Percentiles rank a stretch among this genome's conserved stretches.
Evolutionary conservation across 1,140 invertebrate species (phyloP).

Genomic region (Papilio polyxenes): DNA sequence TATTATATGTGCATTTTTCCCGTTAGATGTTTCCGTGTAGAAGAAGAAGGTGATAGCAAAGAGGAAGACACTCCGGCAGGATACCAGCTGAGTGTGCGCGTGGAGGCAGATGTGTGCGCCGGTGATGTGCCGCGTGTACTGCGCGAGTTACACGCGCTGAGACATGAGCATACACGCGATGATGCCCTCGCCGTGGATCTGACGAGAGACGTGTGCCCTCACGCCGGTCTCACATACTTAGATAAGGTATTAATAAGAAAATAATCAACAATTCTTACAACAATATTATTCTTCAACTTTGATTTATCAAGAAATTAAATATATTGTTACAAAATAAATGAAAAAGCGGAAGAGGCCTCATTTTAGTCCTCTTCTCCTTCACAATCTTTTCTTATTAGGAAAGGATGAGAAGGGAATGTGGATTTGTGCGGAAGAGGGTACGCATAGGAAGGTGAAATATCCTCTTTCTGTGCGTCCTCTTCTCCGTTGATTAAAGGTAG

Average conservation of each 20-base stretch:
- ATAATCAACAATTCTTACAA: too few species aligned
- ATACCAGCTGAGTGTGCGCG: conserved; percentile 67
- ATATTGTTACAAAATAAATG: too few species aligned
- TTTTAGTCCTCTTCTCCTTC: too few species aligned
- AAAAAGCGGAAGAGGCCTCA: too few species aligned
- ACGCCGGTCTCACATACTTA: conserved; percentile 64
- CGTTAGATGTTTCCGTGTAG: conserved; percentile 68
- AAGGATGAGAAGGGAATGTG: too few species aligned
- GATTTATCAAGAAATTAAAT: too few species aligned
- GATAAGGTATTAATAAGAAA: conserved; percentile 58
- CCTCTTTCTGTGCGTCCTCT: too few species aligned
- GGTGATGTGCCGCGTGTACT: conserved; percentile 52
- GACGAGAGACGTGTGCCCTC: conserved; percentile 62
- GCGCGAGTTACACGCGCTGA: conserved; percentile 45
- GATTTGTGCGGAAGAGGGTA: too few species aligned
- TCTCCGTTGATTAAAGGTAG: too few species aligned
- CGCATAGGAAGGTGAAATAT: too few species aligned
- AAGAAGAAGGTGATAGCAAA: conserved; percentile 50
- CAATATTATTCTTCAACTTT: too few species aligned
- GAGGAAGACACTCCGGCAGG: conserved; percentile 55
- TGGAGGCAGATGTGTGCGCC: conserved; percentile 59
- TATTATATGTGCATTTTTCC: neutral
- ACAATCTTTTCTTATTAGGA: too few species aligned
- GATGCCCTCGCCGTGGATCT: conserved; percentile 56
- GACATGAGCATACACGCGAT: conserved; percentile 38